Conservation (phyloP, 2,113 vertebrate species). For the Mormyrus iriodes region DNA sequence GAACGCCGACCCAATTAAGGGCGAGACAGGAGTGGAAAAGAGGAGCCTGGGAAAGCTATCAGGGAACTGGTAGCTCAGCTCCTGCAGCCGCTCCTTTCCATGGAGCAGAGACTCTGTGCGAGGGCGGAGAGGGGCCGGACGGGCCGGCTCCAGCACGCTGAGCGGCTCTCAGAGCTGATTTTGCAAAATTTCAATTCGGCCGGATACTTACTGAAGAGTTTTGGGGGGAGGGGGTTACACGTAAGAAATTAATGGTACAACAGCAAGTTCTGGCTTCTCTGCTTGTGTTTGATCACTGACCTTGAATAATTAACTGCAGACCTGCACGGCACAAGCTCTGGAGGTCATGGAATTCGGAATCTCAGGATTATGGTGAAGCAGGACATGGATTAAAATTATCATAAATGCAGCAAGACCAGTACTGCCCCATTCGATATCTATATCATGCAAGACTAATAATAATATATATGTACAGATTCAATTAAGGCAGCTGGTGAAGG, state of each 20-base stretch:
- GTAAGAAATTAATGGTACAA: neutral
- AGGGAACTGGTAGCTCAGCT: neutral
- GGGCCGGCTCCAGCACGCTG: too few relatives aligned
- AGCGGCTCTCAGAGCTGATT: neutral
- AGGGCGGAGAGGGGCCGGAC: neutral
- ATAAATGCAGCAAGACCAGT: neutral
- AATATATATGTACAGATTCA: neutral
- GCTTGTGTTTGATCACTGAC: neutral
- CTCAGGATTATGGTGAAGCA: neutral
- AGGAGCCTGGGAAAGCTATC: conserved; percentile 12
- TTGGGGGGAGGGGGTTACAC: neutral
- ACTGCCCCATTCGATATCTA: neutral
- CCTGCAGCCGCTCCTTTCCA: neutral
- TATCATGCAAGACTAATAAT: neutral
- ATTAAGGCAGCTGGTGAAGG: neutral
- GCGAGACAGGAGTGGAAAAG: conserved; percentile 3
- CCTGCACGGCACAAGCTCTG: neutral
- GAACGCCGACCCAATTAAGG: neutral
- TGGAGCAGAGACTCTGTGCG: neutral
- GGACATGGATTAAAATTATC: neutral
- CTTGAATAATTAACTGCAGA: neutral
- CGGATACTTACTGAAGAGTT: neutral
- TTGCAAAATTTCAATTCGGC: neutral
- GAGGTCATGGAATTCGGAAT: neutral
- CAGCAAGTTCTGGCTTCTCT: neutral